phyloP scores from a whole-genome alignment of 1,140 invertebrate species.

The Pteromalus puparum region DNA sequence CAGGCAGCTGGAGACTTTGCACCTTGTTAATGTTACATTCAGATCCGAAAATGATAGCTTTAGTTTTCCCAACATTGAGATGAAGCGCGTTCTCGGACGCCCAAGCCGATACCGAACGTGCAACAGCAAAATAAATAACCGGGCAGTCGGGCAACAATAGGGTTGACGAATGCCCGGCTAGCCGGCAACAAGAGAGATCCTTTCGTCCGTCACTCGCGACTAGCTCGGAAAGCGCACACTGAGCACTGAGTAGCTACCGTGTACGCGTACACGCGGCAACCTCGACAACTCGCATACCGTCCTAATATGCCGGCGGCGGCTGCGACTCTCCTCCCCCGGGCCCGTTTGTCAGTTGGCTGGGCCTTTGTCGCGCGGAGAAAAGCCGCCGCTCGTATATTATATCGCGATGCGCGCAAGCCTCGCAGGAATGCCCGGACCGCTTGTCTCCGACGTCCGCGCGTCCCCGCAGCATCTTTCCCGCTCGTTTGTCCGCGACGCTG shows the following conservation, averaged over 20 bases:
- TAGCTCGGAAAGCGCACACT: background rate
- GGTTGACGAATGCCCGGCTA: background rate
- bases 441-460: slow-evolving; percentile 34
- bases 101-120: no score
- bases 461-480: background rate
- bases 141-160: background rate
- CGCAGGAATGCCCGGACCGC: slow-evolving; percentile 60
- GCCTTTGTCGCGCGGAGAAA: slow-evolving; percentile 66
- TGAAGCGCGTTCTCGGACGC: no score
- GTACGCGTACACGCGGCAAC: slow-evolving; percentile 41
- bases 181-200: background rate
- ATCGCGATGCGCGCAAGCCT: slow-evolving; percentile 60
- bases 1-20: no score
- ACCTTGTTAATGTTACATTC: no score
- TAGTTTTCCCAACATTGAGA: no score
- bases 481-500: background rate
- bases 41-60: no score
- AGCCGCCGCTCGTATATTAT: slow-evolving; percentile 67
- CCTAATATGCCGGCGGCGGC: slow-evolving; percentile 65
- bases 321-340: slow-evolving; percentile 17
- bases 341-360: slow-evolving; percentile 63
- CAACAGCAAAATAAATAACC: no score
- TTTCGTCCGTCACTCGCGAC: background rate
- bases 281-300: slow-evolving; percentile 61
- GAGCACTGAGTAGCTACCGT: background rate